Conservation (phyloP, 2,113 vertebrate genomes). For the Takifugu flavidus region DNA sequence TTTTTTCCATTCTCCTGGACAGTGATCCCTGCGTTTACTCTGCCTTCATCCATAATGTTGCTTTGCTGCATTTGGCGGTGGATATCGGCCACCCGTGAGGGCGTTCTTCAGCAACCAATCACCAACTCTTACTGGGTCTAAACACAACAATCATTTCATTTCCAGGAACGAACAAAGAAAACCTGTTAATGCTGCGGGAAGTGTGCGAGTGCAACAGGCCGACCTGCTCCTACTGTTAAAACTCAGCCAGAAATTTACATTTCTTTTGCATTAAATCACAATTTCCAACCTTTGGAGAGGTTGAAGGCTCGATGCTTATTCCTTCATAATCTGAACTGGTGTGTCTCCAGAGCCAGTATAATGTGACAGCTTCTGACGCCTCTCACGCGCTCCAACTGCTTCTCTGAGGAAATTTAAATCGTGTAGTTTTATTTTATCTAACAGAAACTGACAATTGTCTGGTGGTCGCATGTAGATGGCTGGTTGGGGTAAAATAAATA, state of each 20-base stretch:
- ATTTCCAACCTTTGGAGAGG: not conserved
- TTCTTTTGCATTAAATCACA: not conserved
- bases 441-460: conserved; percentile 10
- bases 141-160: too few relatives aligned
- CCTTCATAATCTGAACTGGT: not conserved
- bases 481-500: conserved; percentile 46
- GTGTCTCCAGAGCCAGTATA: too few relatives aligned
- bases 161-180: not conserved
- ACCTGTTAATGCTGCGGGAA: not conserved
- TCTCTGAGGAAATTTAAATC: not conserved
- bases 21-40: not conserved
- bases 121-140: too few relatives aligned
- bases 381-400: not conserved
- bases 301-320: not conserved
- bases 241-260: not conserved
- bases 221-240: not conserved
- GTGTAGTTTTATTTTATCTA: not conserved
- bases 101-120: too few relatives aligned
- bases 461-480: conserved; percentile 35
- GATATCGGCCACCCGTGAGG: not conserved
- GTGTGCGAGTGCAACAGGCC: not conserved
- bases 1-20: not conserved
- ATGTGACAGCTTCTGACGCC: too few relatives aligned
- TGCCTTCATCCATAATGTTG: not conserved
- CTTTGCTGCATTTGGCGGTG: not conserved